Evolutionary conservation across 2,113 vertebrate genomes (phyloP).

Genomic region (Pimephales promelas): DNA sequence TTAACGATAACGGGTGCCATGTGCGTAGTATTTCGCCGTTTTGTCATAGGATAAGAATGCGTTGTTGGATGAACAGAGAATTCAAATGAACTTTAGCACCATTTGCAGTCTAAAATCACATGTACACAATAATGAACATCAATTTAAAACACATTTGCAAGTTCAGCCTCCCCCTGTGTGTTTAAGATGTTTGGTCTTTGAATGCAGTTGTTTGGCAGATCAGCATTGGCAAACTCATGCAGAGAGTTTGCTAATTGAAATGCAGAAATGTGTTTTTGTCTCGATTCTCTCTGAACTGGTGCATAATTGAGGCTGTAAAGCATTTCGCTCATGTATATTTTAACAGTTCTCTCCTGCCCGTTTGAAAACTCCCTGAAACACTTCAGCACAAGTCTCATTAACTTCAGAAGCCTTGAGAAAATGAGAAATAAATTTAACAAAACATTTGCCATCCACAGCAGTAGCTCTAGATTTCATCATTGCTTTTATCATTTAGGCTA

Average conservation of each 20-base stretch:
- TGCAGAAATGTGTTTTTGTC: conserved; percentile 38
- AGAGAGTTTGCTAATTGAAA: conserved; percentile 50
- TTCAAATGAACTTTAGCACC: background rate
- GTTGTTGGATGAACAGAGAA: too few species aligned
- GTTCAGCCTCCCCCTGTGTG: background rate
- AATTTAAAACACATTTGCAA: background rate
- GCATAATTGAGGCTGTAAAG: conserved; percentile 48
- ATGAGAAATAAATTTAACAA: background rate
- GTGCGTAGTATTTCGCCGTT: too few species aligned
- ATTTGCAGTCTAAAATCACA: background rate
- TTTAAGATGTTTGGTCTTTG: conserved; percentile 5
- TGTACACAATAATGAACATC: background rate
- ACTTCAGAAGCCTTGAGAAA: background rate
- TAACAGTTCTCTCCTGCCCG: conserved; percentile 18
- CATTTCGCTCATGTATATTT: conserved; percentile 51
- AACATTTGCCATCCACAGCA: background rate
- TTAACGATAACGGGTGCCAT: too few species aligned
- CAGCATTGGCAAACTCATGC: conserved; percentile 22
- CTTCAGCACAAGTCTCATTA: background rate
- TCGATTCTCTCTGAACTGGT: conserved; percentile 38
- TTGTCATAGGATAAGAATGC: too few species aligned
- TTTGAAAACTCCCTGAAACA: background rate
- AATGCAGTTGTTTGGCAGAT: conserved; percentile 30
- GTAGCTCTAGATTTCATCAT: background rate
- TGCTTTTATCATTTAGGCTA: background rate